phyloP scores from a whole-genome alignment of 2,797 vertebrate species.

The Schizothorax lantsangensis region DNA sequence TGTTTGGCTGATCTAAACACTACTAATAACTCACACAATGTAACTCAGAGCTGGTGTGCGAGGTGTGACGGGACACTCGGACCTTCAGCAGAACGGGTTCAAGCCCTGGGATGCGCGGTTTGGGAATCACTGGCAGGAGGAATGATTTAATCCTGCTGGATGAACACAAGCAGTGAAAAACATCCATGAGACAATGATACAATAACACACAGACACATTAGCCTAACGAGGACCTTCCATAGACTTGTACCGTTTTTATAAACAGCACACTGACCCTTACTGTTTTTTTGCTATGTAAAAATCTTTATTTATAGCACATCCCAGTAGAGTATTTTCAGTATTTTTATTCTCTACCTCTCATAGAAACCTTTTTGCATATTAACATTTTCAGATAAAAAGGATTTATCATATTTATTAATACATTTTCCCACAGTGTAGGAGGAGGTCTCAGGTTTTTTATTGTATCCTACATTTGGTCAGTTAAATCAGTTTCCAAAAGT shows the following conservation, averaged over 20 bases:
- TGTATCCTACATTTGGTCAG: too few relatives aligned
- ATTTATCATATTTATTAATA: too few relatives aligned
- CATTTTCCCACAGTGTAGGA: too few relatives aligned
- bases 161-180: conserved; percentile 16
- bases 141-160: conserved; percentile 55
- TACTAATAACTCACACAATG: not conserved
- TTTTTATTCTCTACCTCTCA: too few relatives aligned
- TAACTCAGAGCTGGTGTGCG: not conserved
- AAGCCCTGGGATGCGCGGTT: conserved; percentile 54
- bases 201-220: not conserved
- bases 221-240: not conserved
- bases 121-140: conserved; percentile 54
- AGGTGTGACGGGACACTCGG: conserved; percentile 12
- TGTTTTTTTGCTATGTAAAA: not conserved
- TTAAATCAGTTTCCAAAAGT: too few relatives aligned
- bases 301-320: not conserved
- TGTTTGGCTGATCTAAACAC: not conserved
- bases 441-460: too few relatives aligned
- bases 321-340: too few relatives aligned
- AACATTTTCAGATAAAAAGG: too few relatives aligned
- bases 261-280: not conserved
- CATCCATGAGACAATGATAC: not conserved
- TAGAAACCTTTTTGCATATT: too few relatives aligned
- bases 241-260: not conserved
- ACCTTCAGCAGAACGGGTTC: conserved; percentile 57